Conservation (phyloP, 1,140 invertebrate genomes). For the Cydia strobilella region DNA sequence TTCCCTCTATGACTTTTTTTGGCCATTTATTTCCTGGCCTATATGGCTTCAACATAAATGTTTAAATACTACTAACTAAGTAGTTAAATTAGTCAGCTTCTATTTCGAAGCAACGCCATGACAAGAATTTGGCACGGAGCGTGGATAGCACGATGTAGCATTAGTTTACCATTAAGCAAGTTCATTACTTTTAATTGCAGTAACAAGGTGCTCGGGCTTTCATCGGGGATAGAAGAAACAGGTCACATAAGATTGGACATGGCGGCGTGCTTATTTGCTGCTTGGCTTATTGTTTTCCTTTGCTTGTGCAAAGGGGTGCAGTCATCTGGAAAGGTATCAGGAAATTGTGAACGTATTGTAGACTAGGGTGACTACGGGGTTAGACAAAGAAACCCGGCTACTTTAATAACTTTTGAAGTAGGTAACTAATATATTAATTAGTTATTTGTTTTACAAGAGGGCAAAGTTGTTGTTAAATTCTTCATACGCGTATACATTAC, state of each 20-base stretch:
- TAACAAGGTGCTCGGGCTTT: conserved; percentile 87
- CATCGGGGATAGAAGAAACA: conserved; percentile 87
- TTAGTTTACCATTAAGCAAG: not conserved
- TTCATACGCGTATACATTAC: too few relatives aligned
- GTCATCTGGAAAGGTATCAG: conserved; percentile 88
- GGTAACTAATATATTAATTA: too few relatives aligned
- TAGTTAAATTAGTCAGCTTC: too few relatives aligned
- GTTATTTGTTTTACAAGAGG: too few relatives aligned
- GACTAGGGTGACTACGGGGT: not conserved
- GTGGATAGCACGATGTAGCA: not conserved
- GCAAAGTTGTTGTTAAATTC: too few relatives aligned
- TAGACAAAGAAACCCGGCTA: not conserved
- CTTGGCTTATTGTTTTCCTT: conserved; percentile 90
- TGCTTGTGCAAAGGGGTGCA: conserved; percentile 92
- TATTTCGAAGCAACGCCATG: too few relatives aligned
- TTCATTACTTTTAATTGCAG: conserved; percentile 69
- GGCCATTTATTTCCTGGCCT: too few relatives aligned
- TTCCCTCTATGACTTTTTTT: too few relatives aligned
- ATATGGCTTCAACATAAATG: too few relatives aligned
- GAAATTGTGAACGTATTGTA: not conserved
- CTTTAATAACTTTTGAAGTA: too few relatives aligned
- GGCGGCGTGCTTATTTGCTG: conserved; percentile 86
- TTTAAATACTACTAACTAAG: too few relatives aligned
- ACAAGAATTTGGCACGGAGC: too few relatives aligned
- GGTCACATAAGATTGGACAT: conserved; percentile 84